Evolutionary conservation across 2,113 vertebrate genomes (phyloP), one percentile per base, ranked within the genome.

Genomic region (Austrofundulus limnaeus): DNA sequence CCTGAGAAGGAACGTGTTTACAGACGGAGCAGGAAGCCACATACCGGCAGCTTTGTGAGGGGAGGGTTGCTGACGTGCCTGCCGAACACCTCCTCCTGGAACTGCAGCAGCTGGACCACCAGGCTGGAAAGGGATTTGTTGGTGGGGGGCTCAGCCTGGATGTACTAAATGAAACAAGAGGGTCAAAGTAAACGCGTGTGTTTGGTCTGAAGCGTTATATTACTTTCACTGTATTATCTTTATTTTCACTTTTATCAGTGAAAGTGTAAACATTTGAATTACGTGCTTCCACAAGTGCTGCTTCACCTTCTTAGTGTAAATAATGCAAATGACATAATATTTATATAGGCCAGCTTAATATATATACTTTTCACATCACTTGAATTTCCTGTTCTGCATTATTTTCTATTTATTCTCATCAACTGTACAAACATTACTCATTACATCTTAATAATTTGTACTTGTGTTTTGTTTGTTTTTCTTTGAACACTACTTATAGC

Each of bases 31-130:
- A 34, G 31, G 10, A 91, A 14, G 20, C 12, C 2, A 72, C 66
- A 8, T 86, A 96, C 96, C 72, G 95, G 96, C 71, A 97, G 87
- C 72, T 96, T 96, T 71, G 96, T 98, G 74, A 98, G 95, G 0
- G 96, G 96, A 34, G 96, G 95, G 76, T 98, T 98, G 92, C 96
- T 98, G 91, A 98, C 96, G 85, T 98, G 96, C 49, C 96, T 93
- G 11, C 96, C 96, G 64, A 98, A 97, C 61, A 98, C 96, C 86
- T 98, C 96, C 91, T 98, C 96, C 86, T 98, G 96, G 87, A 98
- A 98, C 85, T 98, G 96, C 70, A 98, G 93, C 77, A 98, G 88
- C 84, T 98, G 96, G 72, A 98, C 96, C 83, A 98, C 96, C 84
- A 98, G 93, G 80, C 96, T 97, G 83, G 96, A 97, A 78, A 98